Evolutionary conservation across 2,113 vertebrate species (phyloP).

Genomic region (Sorex fumeus): DNA sequence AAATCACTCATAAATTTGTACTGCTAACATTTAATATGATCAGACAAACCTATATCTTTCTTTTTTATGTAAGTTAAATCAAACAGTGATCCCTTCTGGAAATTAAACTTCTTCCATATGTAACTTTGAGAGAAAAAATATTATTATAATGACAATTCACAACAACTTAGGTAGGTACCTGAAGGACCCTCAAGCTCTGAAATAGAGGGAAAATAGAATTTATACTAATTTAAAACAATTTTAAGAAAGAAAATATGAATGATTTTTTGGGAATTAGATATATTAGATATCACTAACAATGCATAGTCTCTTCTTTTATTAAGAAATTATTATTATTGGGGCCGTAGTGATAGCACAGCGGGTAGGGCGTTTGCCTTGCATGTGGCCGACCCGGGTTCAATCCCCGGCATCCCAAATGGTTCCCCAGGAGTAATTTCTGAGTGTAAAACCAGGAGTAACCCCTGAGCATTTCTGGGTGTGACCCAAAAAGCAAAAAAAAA

Average conservation of each 20-base stretch:
- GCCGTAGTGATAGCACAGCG: too few species aligned
- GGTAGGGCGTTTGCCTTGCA: too few species aligned
- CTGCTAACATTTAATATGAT: not conserved
- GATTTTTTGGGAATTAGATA: slow-evolving; percentile 33
- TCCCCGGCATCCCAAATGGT: too few species aligned
- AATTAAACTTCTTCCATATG: slow-evolving; percentile 57
- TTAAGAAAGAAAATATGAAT: slow-evolving; percentile 54
- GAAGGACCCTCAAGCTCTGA: slow-evolving; percentile 57
- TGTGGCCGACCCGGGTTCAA: too few species aligned
- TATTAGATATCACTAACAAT: not conserved
- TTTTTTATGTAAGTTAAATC: slow-evolving; percentile 66
- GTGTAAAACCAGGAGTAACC: too few species aligned
- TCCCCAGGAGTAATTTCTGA: too few species aligned
- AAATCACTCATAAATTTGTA: slow-evolving; percentile 35
- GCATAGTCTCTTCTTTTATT: too few species aligned
- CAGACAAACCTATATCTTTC: not conserved
- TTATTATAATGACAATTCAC: slow-evolving; percentile 50
- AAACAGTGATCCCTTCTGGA: slow-evolving; percentile 49
- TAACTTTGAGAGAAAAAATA: slow-evolving; percentile 54
- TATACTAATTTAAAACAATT: slow-evolving; percentile 33
- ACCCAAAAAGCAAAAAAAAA: too few species aligned
- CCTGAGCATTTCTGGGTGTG: too few species aligned
- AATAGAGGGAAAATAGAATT: slow-evolving; percentile 34
- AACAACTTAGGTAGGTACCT: slow-evolving; percentile 28
- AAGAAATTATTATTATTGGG: too few species aligned